phyloP scores from a whole-genome alignment of 1,140 invertebrate species.

The Dinoponera quadriceps region DNA sequence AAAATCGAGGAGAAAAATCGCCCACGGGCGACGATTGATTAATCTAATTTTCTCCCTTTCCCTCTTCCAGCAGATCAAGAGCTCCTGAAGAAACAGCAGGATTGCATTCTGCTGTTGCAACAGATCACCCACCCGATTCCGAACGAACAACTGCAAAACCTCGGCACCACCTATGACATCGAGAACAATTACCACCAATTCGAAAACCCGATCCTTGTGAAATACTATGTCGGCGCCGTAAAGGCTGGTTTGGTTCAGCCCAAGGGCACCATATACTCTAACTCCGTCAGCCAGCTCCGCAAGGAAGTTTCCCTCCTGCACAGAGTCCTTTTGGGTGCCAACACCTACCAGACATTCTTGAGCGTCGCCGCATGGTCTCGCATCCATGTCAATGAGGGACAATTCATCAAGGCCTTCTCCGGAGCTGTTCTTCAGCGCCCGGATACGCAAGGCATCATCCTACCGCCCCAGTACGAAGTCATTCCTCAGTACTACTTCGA shows the following conservation, averaged over 20 bases:
- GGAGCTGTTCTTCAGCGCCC: slow-evolving; percentile 81
- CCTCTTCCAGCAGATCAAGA: slow-evolving; percentile 85
- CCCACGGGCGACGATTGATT: not conserved
- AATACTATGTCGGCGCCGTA: slow-evolving; percentile 78
- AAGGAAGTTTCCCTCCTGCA: slow-evolving; percentile 79
- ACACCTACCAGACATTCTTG: slow-evolving; percentile 81
- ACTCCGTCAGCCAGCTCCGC: slow-evolving; percentile 77
- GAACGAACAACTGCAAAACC: slow-evolving; percentile 77
- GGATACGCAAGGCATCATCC: slow-evolving; percentile 82
- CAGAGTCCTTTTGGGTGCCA: slow-evolving; percentile 84
- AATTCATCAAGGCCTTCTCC: slow-evolving; percentile 83
- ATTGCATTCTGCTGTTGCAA: slow-evolving; percentile 88
- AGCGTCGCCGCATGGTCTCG: slow-evolving; percentile 84
- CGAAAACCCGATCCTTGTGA: slow-evolving; percentile 76
- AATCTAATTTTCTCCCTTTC: not conserved
- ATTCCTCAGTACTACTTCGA: slow-evolving; percentile 85
- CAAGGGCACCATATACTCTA: slow-evolving; percentile 76
- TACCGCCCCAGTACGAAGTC: slow-evolving; percentile 86
- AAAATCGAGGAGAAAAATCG: not conserved
- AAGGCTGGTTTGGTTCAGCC: slow-evolving; percentile 79
- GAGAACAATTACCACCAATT: slow-evolving; percentile 75
- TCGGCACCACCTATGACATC: slow-evolving; percentile 80
- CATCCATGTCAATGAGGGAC: slow-evolving; percentile 82
- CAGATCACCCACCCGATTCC: slow-evolving; percentile 85
- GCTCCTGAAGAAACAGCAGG: slow-evolving; percentile 87